Evolutionary conservation across 1,140 invertebrate genomes (phyloP).

Genomic region (Bombus terrestris): DNA sequence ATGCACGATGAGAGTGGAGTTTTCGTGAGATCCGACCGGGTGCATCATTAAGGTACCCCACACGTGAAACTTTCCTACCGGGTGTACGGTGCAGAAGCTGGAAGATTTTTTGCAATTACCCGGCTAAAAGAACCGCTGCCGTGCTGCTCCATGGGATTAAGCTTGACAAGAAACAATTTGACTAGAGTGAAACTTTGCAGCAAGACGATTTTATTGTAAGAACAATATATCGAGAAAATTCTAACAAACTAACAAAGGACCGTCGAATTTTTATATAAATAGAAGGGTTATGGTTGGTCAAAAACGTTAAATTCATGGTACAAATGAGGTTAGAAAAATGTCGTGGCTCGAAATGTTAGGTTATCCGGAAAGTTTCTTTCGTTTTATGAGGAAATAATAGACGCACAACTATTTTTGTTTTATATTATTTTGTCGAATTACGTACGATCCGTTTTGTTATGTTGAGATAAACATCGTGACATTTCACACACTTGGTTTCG

Average conservation of each 20-base stretch:
- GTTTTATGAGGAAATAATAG: too few species aligned
- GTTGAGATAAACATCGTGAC: too few species aligned
- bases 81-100: constrained; percentile 50
- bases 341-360: too few species aligned
- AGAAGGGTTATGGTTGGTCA: too few species aligned
- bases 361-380: too few species aligned
- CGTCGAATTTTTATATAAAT: too few species aligned
- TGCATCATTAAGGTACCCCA: constrained; percentile 69
- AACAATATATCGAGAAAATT: not conserved
- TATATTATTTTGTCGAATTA: too few species aligned
- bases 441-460: too few species aligned
- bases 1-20: constrained; percentile 59
- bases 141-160: constrained; percentile 28
- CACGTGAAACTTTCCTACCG: constrained; percentile 53
- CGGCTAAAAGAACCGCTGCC: constrained; percentile 22
- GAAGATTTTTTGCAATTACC: constrained; percentile 43
- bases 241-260: not conserved
- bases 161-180: constrained; percentile 41
- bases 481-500: too few species aligned
- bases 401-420: too few species aligned
- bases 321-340: too few species aligned
- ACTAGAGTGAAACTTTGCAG: not conserved
- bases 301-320: too few species aligned
- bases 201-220: not conserved
- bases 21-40: constrained; percentile 67